Base-by-base conservation (phyloP, 1,140 invertebrate species). In the Drosophila bocqueti region DNA sequence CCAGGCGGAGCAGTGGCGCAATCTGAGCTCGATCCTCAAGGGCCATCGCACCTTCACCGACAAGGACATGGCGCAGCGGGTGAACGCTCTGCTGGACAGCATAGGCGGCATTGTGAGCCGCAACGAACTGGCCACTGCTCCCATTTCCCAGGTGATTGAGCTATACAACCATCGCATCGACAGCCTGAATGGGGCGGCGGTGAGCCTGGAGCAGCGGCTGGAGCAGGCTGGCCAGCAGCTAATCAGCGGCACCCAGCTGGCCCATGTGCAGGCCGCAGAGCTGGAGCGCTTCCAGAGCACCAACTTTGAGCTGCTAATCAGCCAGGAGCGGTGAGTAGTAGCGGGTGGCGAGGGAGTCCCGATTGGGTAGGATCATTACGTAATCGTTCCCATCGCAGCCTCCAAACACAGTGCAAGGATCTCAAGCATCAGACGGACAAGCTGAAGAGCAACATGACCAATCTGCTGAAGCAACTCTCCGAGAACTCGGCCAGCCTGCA, bases 261-360 rank as follows among this genome's bases (percentile, higher is more conserved):
- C 79, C 6, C 81, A 89, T 46, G 77, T 93, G 2, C 92, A 92
- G 61, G 91, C 80, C 63, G 86, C 90, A 7, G 86, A 93, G 11
- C 54, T 93, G n/a, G 73, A 92, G 36, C 85, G 76, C n/a, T 93
- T 92, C 40, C 85, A 92, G 54, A 79, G 66, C 29, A 91, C 85
- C 38, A 93, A 93, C 76, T 93, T 93, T 61, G 91, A 93, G 76
- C 65, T 93, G 45, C 79, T 93, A 36, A 85, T 93, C 38, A 93
- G 83, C 58, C 90, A 93, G 62, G 92, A 93, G 47, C 68, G 90
- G 91, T 92, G 3, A 67, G 83, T 49, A 16, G n/a, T n/a, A n/a
- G n/a, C 3, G 2, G 7, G 21, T 1, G 8, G 1, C n/a, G n/a
- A n/a, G n/a, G n/a, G n/a, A 6, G 8, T 3, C 3, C 43, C 9